phyloP scores from a whole-genome alignment of 2,113 vertebrate genomes.

The Ophiodon elongatus region DNA sequence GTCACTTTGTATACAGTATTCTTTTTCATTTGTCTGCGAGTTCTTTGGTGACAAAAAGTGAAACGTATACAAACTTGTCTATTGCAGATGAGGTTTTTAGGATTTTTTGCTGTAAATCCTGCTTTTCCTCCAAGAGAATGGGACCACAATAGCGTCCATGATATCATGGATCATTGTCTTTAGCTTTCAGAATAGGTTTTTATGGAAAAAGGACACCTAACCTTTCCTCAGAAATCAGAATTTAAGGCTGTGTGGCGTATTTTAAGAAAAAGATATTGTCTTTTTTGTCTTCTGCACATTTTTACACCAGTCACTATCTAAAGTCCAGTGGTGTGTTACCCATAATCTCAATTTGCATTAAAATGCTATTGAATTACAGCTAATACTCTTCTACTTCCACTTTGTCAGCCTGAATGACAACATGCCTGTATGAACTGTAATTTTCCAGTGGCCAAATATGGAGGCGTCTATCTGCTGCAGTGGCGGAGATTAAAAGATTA shows the following conservation, averaged over 20 bases:
- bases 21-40: conserved; percentile 14
- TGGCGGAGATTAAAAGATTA: conserved; percentile 93
- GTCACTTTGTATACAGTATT: conserved; percentile 45
- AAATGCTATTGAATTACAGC: conserved; percentile 82
- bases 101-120: not conserved
- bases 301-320: not conserved
- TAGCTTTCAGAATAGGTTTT: not conserved
- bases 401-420: conserved; percentile 82
- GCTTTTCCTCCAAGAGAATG: not conserved
- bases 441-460: conserved; percentile 88
- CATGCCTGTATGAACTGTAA: conserved; percentile 82
- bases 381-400: conserved; percentile 82
- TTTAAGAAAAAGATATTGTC: not conserved
- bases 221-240: not conserved
- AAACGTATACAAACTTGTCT: conserved; percentile 15
- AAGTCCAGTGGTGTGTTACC: not conserved
- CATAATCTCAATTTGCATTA: conserved; percentile 67
- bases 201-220: not conserved
- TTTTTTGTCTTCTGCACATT: not conserved
- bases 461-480: conserved; percentile 84
- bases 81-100: not conserved
- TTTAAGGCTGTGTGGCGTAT: not conserved
- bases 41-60: conserved; percentile 18
- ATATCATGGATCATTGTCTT: not conserved
- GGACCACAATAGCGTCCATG: not conserved